Evolutionary conservation across 2,113 vertebrate genomes (phyloP).

Genomic region (Polypterus senegalus): DNA sequence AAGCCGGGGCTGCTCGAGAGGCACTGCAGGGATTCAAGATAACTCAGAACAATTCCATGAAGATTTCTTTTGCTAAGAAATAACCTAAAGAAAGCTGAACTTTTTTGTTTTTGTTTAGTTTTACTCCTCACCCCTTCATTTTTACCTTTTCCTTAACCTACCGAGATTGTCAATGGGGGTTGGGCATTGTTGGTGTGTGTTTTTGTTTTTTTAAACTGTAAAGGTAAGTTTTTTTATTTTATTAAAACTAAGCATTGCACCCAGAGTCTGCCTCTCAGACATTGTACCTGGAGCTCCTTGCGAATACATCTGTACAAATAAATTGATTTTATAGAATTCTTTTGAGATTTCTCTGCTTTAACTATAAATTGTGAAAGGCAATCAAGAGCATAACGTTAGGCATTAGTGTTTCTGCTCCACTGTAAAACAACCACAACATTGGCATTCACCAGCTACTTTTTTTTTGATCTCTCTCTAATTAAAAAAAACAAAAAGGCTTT

Average conservation of each 20-base stretch:
- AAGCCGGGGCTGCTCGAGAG: conserved; percentile 71
- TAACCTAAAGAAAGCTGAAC: conserved; percentile 23
- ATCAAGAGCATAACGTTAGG: no score
- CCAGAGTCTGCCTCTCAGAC: conserved; percentile 78
- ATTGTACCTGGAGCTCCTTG: conserved; percentile 78
- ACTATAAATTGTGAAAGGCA: no score
- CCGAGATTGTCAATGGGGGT: background rate
- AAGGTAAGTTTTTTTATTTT: no score
- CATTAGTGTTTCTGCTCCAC: no score
- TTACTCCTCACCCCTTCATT: background rate
- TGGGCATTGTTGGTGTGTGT: background rate
- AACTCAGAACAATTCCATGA: conserved; percentile 82
- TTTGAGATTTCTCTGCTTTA: no score
- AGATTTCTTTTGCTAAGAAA: conserved; percentile 91
- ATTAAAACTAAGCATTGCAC: conserved; percentile 64
- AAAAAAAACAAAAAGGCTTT: no score
- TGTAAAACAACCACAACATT: no score
- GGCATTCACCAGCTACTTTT: no score
- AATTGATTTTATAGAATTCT: no score
- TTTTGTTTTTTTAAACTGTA: conserved; percentile 13
- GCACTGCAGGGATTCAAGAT: conserved; percentile 83
- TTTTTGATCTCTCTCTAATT: no score
- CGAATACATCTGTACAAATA: conserved; percentile 22
- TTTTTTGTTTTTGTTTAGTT: background rate
- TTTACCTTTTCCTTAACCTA: background rate